Evolutionary conservation across 2,797 vertebrate species (phyloP), one percentile per base, ranked within the genome.

Genomic region (Brachymystax lenok): DNA sequence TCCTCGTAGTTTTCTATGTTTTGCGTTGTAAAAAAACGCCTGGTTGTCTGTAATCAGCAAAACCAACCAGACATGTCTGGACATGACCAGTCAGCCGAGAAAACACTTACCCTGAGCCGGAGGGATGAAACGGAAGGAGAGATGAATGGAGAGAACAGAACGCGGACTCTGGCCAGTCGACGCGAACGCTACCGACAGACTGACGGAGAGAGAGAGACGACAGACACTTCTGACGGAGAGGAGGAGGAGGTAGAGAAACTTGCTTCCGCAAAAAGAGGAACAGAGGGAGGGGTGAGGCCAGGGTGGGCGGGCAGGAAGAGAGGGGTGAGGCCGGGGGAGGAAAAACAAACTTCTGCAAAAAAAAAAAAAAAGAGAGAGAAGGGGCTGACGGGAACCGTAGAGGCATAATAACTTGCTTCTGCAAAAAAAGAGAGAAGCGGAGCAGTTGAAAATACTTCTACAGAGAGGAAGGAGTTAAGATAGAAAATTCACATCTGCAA

Each of bases 141-240:
- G 77, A 83, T 74, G 83, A 86, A 77, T 69, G 69, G 69, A 76
- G 76, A 68, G 90, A 87, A 83, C 82, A 84, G 95, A 93, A 95
- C 95, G 92, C 93, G 95, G 96, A 96, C 95, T 96, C 96, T 95
- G 96, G 93, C 90, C 96, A 96, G 95, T 96, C 95, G 85, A 97
- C 96, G 92, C 95, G 94, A 97, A 96, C 93, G 76, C 91, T 90
- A 88, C 90, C 90, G 74, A 89, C 84, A 84, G 81, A 93, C 82
- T 93, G 88, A 91, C 13, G 79, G 83, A 87, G 77, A 86, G 16
- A 27, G 19, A 46, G 54, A 70, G 68, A 54, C 69, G 6, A 21
- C n/a, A 28, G n/a, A 7, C 16, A 51, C 3, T 64, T 68, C 30
- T 59, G 33, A 17, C 3, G 46, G 27, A 46, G 75, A 77, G 69